Percentiles rank a stretch among this genome's conserved stretches.
phyloP scores from a whole-genome alignment of 2,113 vertebrate species.

The Columba livia region DNA sequence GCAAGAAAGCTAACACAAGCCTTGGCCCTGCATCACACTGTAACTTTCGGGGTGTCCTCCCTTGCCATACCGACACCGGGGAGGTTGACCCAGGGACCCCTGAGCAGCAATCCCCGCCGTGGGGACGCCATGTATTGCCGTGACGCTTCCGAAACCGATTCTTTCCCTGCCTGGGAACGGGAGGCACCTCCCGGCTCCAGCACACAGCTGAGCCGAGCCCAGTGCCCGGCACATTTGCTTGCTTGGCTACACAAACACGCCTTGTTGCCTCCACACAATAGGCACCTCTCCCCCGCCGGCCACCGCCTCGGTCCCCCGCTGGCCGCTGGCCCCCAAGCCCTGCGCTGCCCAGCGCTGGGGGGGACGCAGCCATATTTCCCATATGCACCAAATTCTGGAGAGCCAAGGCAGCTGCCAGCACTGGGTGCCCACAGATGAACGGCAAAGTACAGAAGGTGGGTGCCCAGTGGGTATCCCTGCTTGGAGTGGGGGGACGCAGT shows the following conservation, averaged over 20 bases:
- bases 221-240: background rate
- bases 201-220: background rate
- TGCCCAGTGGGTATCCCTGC: background rate
- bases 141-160: rapidly evolving
- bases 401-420: rapidly evolving
- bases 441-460: background rate
- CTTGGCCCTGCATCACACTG: background rate
- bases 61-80: rapidly evolving
- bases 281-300: background rate
- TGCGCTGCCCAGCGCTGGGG: rapidly evolving
- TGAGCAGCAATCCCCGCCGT: rapidly evolving
- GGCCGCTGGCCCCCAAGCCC: background rate
- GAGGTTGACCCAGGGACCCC: background rate
- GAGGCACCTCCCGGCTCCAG: background rate
- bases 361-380: no score
- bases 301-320: background rate
- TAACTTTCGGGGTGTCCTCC: background rate
- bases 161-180: background rate
- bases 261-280: slow-evolving; percentile 3
- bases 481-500: rapidly evolving
- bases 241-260: slow-evolving; percentile 1
- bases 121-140: no score
- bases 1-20: background rate
- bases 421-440: background rate
- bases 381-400: rapidly evolving